Base-by-base conservation (phyloP, 2,797 vertebrate species). In the Tragopan temminckii region DNA sequence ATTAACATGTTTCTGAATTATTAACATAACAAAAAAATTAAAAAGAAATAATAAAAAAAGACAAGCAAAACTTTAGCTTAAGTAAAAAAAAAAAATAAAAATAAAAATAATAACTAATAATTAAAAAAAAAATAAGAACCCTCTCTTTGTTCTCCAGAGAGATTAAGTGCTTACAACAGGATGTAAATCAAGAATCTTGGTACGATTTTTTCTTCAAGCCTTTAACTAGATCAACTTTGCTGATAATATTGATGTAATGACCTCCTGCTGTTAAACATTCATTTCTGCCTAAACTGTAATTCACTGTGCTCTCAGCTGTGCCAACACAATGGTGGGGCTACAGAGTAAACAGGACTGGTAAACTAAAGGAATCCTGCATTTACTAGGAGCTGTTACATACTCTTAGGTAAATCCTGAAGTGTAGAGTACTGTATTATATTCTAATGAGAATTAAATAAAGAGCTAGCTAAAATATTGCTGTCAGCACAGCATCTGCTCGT, bases 401-500 rank as follows among this genome's bases (percentile, higher is more conserved):
- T 43, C 11, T 75, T 75, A 88, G 71, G 81, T 89, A 90, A 85
- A 90, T 64, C 69, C 64, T 78, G 66, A 78, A 71, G 48, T 71
- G n/a, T 38, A 82, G 20, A 31, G n/a, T 75, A 75, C 66, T 75
- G 24, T 0, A 2, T 45, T 85, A 55, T 25, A 66, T 90, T 94
- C 75, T 42, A 63, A 87, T 62, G 58, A 94, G 80, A 94, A 89
- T 86, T 91, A 93, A 94, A 95, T 94, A 96, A 96, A 95, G 93
- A 93, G 93, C 93, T 95, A 95, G 93, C 93, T 94, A 84, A 96
- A 96, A 90, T 82, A 92, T 82, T 94, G 78, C 90, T 95, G 88
- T 95, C 94, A 96, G 71, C 88, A 66, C 58, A 95, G 90, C 92
- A 96, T 95, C 96, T 96, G 94, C 69, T 95, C 62, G 25, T 95